Evolutionary conservation across 2,113 vertebrate genomes (phyloP).

Genomic region (Antigone vipio): DNA sequence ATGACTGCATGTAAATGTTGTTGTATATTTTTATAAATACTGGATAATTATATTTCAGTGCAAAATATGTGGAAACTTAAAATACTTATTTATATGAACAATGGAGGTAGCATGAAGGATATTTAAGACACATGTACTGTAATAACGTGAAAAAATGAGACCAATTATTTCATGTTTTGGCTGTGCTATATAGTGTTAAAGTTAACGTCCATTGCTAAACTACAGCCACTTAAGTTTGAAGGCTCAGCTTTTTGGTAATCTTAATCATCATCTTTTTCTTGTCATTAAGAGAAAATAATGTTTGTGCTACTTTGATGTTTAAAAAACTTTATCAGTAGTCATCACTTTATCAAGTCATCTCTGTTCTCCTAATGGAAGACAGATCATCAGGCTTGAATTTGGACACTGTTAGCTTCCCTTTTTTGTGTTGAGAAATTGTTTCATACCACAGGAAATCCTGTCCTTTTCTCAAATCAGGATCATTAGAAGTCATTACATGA

Average conservation of each 20-base stretch:
- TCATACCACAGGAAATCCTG: neutral
- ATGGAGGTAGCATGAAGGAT: neutral
- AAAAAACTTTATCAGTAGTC: neutral
- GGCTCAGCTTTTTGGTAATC: neutral
- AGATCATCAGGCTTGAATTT: neutral
- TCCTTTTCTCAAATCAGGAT: neutral
- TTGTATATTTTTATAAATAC: neutral
- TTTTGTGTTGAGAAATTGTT: slow-evolving; percentile 10
- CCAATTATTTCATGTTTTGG: neutral
- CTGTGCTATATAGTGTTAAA: neutral
- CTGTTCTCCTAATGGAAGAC: neutral
- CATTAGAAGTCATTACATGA: neutral
- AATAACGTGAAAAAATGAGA: neutral
- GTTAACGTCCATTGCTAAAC: neutral
- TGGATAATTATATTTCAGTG: neutral
- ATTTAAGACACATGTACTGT: neutral
- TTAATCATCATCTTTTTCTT: neutral
- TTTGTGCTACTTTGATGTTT: neutral
- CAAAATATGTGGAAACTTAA: neutral
- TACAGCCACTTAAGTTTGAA: neutral
- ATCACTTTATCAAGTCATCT: neutral
- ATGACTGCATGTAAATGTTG: neutral
- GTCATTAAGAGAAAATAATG: neutral
- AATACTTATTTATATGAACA: neutral
- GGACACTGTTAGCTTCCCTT: neutral